A percentile compares a stretch with the other conserved stretches of the same genome.
phyloP scores from a whole-genome alignment of 2,797 vertebrate genomes.

The Pterois miles region DNA sequence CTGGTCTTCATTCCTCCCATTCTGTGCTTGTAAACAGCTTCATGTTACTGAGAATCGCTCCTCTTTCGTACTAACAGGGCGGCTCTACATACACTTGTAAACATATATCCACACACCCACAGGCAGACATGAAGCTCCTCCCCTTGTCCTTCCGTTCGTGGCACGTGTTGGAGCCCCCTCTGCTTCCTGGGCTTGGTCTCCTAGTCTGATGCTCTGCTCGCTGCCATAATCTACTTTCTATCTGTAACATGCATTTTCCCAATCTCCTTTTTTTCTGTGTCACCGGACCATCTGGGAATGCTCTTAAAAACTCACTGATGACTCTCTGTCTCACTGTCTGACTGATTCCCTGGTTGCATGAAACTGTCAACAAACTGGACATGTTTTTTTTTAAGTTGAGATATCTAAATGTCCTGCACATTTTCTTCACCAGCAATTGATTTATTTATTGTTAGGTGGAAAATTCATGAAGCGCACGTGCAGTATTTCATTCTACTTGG shows the following conservation, averaged over 20 bases:
- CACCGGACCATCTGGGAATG: neutral
- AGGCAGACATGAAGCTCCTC: slow-evolving; percentile 41
- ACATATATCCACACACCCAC: neutral
- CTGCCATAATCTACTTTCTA: neutral
- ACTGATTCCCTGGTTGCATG: neutral
- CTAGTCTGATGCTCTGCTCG: neutral
- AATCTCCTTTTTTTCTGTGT: neutral
- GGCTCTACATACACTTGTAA: neutral
- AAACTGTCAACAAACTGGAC: neutral
- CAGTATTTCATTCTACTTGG: neutral
- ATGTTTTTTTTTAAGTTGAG: neutral
- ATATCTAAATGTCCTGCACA: neutral
- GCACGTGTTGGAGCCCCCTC: slow-evolving; percentile 43
- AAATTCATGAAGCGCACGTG: neutral
- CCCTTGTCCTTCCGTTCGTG: slow-evolving; percentile 9
- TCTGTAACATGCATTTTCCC: neutral
- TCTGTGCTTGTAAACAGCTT: slow-evolving; percentile 27
- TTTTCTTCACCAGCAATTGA: neutral
- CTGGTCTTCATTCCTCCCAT: neutral
- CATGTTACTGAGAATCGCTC: slow-evolving; percentile 24
- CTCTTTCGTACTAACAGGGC: neutral
- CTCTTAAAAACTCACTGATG: neutral
- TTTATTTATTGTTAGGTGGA: neutral
- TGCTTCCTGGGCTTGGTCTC: slow-evolving; percentile 31
- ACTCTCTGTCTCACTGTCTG: too few relatives aligned